These are phyloP conservation scores for Sebastes trivittatus DNA, from an alignment of 2,797 vertebrate genomes.

Conservation along the genomic window DNA sequence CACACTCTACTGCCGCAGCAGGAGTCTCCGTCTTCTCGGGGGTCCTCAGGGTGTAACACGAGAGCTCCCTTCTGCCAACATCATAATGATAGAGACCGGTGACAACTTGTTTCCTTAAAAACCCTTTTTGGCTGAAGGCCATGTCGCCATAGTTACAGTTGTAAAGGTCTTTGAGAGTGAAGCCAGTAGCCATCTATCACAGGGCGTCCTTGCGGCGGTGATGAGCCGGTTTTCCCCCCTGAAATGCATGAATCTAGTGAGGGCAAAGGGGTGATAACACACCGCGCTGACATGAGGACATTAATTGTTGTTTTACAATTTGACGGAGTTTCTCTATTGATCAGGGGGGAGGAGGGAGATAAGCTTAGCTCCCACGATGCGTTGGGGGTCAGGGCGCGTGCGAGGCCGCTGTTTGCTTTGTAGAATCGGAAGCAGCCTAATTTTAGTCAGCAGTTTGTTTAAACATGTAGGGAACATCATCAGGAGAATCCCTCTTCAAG, in stretches of 20 bases:
- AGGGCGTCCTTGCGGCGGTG: constrained; percentile 25
- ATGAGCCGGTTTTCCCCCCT: constrained; percentile 25
- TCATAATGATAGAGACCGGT: background rate
- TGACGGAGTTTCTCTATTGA: constrained; percentile 63
- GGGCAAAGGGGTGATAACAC: constrained; percentile 33
- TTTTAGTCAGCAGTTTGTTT: constrained; percentile 66
- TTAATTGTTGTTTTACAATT: constrained; percentile 68
- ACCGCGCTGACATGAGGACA: constrained; percentile 29
- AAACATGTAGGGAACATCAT: constrained; percentile 46
- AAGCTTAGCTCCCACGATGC: constrained; percentile 65
- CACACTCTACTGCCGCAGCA: constrained; percentile 12
- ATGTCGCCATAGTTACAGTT: background rate
- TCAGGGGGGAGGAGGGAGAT: constrained; percentile 25
- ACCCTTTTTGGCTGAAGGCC: constrained; percentile 9
- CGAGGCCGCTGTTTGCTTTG: constrained; percentile 61
- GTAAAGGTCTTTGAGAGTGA: constrained; percentile 20
- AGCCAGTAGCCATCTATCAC: constrained; percentile 32
- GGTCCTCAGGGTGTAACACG: constrained; percentile 13
- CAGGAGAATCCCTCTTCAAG: constrained; percentile 37
- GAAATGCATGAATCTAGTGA: constrained; percentile 49
- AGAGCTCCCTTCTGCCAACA: background rate
- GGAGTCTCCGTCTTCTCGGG: background rate
- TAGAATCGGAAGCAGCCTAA: constrained; percentile 65
- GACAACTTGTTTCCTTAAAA: constrained; percentile 12
- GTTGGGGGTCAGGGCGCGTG: constrained; percentile 72